Base-by-base conservation (phyloP, 1,140 invertebrate species). In the Drosophila nannoptera region DNA sequence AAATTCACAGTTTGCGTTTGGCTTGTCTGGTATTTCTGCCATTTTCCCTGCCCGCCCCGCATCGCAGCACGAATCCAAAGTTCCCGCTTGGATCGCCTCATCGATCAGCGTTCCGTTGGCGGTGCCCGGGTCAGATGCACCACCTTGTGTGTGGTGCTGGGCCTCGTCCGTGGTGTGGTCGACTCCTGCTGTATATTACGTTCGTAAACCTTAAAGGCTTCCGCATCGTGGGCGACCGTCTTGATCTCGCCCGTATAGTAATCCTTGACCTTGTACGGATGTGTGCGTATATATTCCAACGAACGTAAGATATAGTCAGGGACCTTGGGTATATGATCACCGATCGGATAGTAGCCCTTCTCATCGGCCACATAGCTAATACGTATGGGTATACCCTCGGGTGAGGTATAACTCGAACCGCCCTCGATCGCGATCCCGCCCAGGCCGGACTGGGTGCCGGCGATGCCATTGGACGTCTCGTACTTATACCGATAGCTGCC, bases 401-500 rank as follows among this genome's bases (percentile, higher is more conserved):
- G 88, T 1, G 87, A 84, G 22, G 58, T 77, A 61, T 83, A 89
- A 31, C 72, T 78, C 11, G 69, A 73, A 5, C 74, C 69, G 11
- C 88, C 87, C 38, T 89, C 73, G 1, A 88, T 65, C 3, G 73
- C 53, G 4, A 71, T 56, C 8, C 86, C 88, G 6, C 75, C 84
- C 7, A 78, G n/a, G 9, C 92, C 92, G 22, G 88, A 77, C 50
- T 93, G 92, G 43, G 91, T 88, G 4, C 90, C 92, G 16, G 90
- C 87, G 72, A 93, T 93, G 7, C 93, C 93, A 77, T 93, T 93
- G 22, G 90, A 92, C 35, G 92, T 92, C 70, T 92, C 88, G 73
- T 93, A 94, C 11, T 69, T 69, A 55, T 88, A 89, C 9, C 55
- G 75, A 73, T 88, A 89, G 67, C 91, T 93, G 66, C 91, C 92